These are phyloP conservation scores for Drosophila fungiperda DNA, from an alignment of 2,888 invertebrate genomes.

Conservation along the genomic window DNA sequence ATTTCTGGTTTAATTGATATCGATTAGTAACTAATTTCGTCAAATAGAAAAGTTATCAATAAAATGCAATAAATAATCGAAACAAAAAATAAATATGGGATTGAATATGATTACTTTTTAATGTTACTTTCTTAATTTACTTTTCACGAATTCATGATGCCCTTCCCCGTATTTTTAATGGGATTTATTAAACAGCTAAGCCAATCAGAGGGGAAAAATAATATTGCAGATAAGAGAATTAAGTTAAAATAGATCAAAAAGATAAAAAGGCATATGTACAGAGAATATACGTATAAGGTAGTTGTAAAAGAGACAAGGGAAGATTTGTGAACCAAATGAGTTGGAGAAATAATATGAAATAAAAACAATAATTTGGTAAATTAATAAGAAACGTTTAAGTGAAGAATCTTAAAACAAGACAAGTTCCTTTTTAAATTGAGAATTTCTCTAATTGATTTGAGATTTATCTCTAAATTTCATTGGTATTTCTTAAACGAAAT, in stretches of 20 bases:
- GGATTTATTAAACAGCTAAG: not conserved
- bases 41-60: not conserved
- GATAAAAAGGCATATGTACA: not conserved
- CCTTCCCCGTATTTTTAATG: too few species aligned
- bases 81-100: not conserved
- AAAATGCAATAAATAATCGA: not conserved
- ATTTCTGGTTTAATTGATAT: not conserved
- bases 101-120: not conserved
- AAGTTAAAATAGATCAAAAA: not conserved
- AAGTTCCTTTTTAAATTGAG: not conserved
- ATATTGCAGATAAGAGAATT: too few species aligned
- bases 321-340: not conserved
- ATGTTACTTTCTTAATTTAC: not conserved
- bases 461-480: not conserved
- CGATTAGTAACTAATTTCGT: not conserved
- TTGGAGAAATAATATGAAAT: not conserved
- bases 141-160: not conserved
- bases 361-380: not conserved
- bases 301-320: not conserved
- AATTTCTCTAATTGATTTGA: too few species aligned
- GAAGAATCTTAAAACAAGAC: not conserved
- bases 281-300: not conserved
- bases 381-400: not conserved
- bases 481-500: not conserved
- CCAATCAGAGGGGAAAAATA: too few species aligned